Evolutionary conservation across 2,113 vertebrate species (phyloP).

Genomic region (Amphiprion ocellaris): DNA sequence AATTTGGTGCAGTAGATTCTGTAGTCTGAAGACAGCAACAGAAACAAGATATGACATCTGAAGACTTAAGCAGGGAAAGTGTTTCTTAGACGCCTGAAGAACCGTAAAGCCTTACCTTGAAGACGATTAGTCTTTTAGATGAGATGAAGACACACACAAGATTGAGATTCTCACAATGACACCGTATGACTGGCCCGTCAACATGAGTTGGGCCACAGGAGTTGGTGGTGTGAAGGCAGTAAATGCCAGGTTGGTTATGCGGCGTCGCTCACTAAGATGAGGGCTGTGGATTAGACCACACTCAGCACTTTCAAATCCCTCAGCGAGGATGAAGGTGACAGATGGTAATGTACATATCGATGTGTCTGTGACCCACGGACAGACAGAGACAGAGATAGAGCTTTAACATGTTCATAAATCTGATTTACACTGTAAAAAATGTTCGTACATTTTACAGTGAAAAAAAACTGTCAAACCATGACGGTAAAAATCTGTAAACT

Average conservation of each 20-base stretch:
- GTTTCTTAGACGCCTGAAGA: background rate
- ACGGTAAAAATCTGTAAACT: too few species aligned
- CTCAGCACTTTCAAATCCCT: slow-evolving; percentile 85
- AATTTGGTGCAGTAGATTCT: slow-evolving; percentile 5
- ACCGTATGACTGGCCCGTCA: slow-evolving; percentile 10
- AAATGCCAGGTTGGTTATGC: slow-evolving; percentile 46
- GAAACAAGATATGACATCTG: background rate
- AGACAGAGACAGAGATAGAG: background rate
- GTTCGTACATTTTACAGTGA: too few species aligned
- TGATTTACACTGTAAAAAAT: background rate
- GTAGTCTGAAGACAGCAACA: background rate
- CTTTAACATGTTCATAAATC: background rate
- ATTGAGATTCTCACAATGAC: background rate
- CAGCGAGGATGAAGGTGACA: slow-evolving; percentile 69
- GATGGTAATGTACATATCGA: slow-evolving; percentile 69
- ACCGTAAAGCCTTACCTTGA: slow-evolving; percentile 58
- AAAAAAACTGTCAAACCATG: too few species aligned
- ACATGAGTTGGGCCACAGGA: background rate
- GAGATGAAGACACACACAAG: background rate
- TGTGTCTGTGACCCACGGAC: slow-evolving; percentile 18
- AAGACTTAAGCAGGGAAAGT: background rate
- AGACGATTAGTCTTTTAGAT: slow-evolving; percentile 7
- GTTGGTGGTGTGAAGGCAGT: background rate
- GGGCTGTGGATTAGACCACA: slow-evolving; percentile 71
- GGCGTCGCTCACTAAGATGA: slow-evolving; percentile 70